Conservation (phyloP, 2,888 invertebrate species). For the Ditula angustiorana region DNA sequence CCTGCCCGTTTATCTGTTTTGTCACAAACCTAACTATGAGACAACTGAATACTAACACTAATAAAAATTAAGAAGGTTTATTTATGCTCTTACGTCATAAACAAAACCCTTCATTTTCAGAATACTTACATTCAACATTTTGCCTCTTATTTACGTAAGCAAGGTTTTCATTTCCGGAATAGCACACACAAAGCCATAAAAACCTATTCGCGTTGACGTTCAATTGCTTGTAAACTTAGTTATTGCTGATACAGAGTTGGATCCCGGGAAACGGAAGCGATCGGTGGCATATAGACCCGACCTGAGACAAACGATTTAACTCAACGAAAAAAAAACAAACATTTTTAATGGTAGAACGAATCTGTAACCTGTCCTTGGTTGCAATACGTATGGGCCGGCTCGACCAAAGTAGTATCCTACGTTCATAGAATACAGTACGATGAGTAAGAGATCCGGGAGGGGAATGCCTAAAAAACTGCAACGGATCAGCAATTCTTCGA, state of each 20-base stretch:
- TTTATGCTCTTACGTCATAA: too few relatives aligned
- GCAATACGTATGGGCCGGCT: too few relatives aligned
- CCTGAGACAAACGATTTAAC: conserved; percentile 35
- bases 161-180: background rate
- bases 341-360: too few relatives aligned
- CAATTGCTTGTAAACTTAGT: conserved; percentile 40
- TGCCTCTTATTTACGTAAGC: background rate
- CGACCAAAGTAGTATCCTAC: too few relatives aligned
- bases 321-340: conserved; percentile 27
- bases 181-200: conserved; percentile 30
- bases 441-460: too few relatives aligned
- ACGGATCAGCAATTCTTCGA: too few relatives aligned
- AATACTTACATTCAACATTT: background rate
- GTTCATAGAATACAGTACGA: too few relatives aligned
- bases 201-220: conserved; percentile 33
- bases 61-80: too few relatives aligned
- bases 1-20: background rate
- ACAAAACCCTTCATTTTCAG: background rate
- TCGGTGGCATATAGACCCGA: background rate
- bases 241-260: conserved; percentile 27
- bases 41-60: too few relatives aligned
- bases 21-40: too few relatives aligned
- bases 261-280: conserved; percentile 12
- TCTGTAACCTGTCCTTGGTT: too few relatives aligned
- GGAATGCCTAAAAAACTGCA: too few relatives aligned